Percentiles rank a stretch among this genome's conserved stretches.
Conservation (phyloP, 2,113 vertebrate genomes). For the Ailurus styani region DNA sequence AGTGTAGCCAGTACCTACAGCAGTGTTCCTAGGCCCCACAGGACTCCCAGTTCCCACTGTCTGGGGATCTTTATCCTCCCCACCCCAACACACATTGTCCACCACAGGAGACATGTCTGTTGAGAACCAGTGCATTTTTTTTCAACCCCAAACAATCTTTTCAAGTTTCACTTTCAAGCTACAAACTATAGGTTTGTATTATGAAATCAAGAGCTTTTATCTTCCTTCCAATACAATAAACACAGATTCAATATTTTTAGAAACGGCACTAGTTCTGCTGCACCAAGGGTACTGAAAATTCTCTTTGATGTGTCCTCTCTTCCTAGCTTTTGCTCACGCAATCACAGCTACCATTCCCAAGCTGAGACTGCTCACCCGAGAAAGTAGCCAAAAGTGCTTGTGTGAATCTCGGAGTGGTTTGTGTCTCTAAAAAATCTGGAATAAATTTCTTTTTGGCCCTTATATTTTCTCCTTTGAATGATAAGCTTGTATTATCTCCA, state of each 20-base stretch:
- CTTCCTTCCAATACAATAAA: neutral
- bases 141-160: neutral
- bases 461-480: neutral
- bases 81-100: neutral
- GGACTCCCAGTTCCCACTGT: fast-evolving
- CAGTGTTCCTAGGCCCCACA: neutral
- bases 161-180: neutral
- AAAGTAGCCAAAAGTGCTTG: neutral
- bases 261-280: neutral
- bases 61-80: fast-evolving
- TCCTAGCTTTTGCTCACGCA: neutral
- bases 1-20: fast-evolving
- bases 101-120: neutral
- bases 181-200: neutral
- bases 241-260: neutral
- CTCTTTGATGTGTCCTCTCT: neutral
- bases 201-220: neutral
- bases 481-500: neutral
- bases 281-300: neutral
- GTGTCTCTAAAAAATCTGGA: neutral
- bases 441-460: neutral
- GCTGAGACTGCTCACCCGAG: neutral
- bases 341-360: neutral
- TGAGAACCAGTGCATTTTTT: neutral
- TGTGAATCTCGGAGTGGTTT: neutral